A percentile compares a stretch with the other conserved stretches of the same genome.
These are phyloP conservation scores for Poecilus cupreus DNA, from an alignment of 2,888 invertebrate species.

Conservation along the genomic window DNA sequence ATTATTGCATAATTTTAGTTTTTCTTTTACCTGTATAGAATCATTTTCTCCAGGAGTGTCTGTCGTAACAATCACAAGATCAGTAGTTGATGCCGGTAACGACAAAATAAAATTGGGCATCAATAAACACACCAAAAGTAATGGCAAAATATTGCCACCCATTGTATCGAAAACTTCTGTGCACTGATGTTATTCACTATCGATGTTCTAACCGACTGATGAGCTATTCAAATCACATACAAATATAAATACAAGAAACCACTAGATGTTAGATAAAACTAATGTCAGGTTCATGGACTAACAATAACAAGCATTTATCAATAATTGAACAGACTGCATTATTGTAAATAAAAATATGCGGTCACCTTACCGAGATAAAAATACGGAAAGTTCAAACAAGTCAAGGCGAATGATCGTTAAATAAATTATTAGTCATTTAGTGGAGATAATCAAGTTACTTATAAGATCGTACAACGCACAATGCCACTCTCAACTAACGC, in stretches of 20 bases:
- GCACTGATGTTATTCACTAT: not conserved
- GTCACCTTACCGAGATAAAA: slow-evolving; percentile 23
- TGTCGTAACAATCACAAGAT: not conserved
- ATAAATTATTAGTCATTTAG: slow-evolving; percentile 27
- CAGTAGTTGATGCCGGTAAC: not conserved
- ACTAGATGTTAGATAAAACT: not conserved
- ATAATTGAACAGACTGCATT: not conserved
- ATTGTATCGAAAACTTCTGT: not conserved
- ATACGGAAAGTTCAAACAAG: slow-evolving; percentile 28
- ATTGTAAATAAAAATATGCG: not conserved
- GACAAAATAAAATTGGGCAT: slow-evolving; percentile 12
- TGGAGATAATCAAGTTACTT: slow-evolving; percentile 6
- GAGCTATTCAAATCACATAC: not conserved
- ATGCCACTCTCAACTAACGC: not conserved
- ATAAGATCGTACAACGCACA: not conserved
- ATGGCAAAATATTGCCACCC: not conserved
- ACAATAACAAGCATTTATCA: not conserved
- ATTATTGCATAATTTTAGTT: not conserved
- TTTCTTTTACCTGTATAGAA: not conserved
- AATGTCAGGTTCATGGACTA: slow-evolving; percentile 23
- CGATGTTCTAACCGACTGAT: not conserved
- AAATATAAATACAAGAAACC: not conserved
- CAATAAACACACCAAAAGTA: slow-evolving; percentile 4
- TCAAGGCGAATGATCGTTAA: slow-evolving; percentile 22
- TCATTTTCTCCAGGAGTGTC: not conserved